Percentiles rank a stretch among this genome's conserved stretches.
Conservation (phyloP, 64 coral and sea anemone genomes). For the Montipora capricornis region DNA sequence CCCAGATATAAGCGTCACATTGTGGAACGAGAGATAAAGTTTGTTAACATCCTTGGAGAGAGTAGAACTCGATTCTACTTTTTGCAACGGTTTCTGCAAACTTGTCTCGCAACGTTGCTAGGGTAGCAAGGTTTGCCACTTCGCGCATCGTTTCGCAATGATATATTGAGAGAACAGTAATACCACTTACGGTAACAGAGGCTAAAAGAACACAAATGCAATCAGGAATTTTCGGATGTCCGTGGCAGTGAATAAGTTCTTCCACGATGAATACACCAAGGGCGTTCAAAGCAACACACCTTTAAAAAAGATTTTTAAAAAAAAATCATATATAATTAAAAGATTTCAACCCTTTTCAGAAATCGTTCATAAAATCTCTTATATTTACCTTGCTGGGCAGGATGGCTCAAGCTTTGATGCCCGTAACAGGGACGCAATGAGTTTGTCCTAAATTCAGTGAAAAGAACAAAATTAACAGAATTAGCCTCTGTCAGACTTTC, state of each 20-base stretch:
- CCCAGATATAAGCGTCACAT: too few relatives aligned
- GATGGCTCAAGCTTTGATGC: slow-evolving; percentile 86
- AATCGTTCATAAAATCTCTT: not conserved
- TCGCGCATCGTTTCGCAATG: too few relatives aligned
- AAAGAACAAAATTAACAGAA: not conserved
- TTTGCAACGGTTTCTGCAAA: too few relatives aligned
- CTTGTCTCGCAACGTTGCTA: too few relatives aligned
- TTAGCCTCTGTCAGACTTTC: not conserved
- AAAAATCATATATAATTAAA: not conserved
- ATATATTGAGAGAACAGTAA: not conserved
- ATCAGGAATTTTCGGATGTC: slow-evolving; percentile 87
- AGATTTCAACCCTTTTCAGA: not conserved
- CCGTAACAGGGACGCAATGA: slow-evolving; percentile 70
- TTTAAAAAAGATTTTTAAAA: slow-evolving; percentile 4
- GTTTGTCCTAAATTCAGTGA: slow-evolving; percentile 70
- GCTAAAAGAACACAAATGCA: slow-evolving; percentile 91
- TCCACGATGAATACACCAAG: slow-evolving; percentile 95
- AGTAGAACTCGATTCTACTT: too few relatives aligned
- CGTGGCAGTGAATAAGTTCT: slow-evolving; percentile 91
- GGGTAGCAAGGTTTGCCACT: too few relatives aligned
- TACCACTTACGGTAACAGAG: slow-evolving; percentile 82
- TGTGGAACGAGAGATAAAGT: too few relatives aligned
- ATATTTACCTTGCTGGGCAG: slow-evolving; percentile 75
- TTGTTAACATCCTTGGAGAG: too few relatives aligned
- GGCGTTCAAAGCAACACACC: slow-evolving; percentile 92